A percentile compares a stretch with the other conserved stretches of the same genome.
phyloP scores from a whole-genome alignment of 2,113 vertebrate species.

The Dicentrarchus labrax region DNA sequence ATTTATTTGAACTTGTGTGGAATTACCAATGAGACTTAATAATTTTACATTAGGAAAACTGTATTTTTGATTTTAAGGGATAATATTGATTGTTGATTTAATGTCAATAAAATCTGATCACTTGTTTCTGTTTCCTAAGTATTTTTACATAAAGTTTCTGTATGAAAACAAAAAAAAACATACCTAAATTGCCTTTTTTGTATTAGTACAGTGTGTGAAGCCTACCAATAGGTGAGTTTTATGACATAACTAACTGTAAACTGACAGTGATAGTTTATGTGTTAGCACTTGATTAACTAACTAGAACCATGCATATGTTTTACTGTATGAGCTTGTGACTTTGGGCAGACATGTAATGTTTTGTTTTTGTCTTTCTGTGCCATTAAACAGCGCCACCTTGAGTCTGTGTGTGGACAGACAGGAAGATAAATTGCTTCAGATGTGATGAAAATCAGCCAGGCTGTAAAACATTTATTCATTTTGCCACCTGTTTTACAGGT shows the following conservation, averaged over 20 bases:
- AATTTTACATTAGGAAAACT: background rate
- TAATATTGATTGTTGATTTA: background rate
- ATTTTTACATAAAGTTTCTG: background rate
- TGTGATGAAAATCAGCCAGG: background rate
- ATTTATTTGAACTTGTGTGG: no score
- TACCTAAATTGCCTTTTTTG: background rate
- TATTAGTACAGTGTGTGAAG: background rate
- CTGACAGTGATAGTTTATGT: background rate
- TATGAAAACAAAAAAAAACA: background rate
- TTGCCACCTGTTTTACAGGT: background rate
- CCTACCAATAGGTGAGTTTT: background rate
- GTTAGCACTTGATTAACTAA: background rate
- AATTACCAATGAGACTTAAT: background rate
- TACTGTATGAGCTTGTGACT: background rate
- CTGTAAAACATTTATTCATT: conserved; percentile 37
- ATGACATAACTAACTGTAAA: background rate
- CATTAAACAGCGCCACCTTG: background rate
- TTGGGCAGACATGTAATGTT: background rate
- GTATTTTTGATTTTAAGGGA: background rate
- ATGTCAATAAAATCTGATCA: background rate
- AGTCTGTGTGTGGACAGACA: background rate
- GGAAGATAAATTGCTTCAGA: background rate
- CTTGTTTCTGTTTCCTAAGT: background rate
- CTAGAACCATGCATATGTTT: background rate
- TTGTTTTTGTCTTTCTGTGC: background rate